These are phyloP conservation scores for Prosapia bicincta DNA, from an alignment of 2,888 invertebrate genomes.

Conservation along the genomic window DNA sequence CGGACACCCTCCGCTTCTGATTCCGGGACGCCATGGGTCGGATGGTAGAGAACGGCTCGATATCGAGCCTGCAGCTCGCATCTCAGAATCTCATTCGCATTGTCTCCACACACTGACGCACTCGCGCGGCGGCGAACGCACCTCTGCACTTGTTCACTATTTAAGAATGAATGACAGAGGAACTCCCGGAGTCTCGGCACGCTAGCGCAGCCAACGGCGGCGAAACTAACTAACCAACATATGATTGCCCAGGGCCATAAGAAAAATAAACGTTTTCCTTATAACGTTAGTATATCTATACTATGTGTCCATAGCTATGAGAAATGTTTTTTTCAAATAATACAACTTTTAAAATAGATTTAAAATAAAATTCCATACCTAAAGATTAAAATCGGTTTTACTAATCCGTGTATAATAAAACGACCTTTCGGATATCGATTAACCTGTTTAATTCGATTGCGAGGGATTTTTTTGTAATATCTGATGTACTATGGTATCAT, in stretches of 20 bases:
- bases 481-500: too few species aligned
- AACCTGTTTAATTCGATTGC: too few species aligned
- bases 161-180: neutral
- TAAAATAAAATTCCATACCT: too few species aligned
- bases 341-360: too few species aligned
- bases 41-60: neutral
- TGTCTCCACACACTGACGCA: neutral
- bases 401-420: too few species aligned
- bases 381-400: too few species aligned
- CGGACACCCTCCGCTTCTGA: conserved; percentile 24
- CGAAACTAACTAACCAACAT: neutral
- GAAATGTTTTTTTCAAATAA: too few species aligned
- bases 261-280: too few species aligned
- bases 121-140: neutral
- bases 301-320: too few species aligned
- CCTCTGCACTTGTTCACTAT: neutral
- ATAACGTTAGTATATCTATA: too few species aligned
- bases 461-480: too few species aligned
- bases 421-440: too few species aligned
- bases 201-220: neutral
- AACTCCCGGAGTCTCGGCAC: neutral
- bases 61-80: neutral
- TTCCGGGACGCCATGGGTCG: conserved; percentile 23
- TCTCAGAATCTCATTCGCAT: neutral
- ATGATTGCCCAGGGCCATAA: neutral